Conservation (phyloP, 1,140 invertebrate species). For the Araneus ventricosus region DNA sequence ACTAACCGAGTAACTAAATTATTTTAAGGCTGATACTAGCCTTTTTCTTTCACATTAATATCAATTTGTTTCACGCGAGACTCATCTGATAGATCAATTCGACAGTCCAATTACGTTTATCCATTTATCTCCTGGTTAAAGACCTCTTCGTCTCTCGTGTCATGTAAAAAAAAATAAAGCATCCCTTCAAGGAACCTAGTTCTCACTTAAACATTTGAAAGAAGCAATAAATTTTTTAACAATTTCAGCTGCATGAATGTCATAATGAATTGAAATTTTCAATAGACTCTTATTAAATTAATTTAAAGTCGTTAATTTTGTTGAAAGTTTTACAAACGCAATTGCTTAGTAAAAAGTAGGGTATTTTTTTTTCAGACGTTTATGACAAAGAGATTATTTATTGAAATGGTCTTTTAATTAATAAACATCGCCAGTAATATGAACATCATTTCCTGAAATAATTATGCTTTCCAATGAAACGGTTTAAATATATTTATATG, state of each 20-base stretch:
- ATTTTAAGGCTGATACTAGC: conserved; percentile 35
- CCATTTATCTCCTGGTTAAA: conserved; percentile 29
- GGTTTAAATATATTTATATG: background rate
- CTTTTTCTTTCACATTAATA: conserved; percentile 47
- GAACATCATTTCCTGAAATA: background rate
- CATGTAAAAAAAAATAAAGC: background rate
- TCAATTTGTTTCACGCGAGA: conserved; percentile 24
- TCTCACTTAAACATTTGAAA: background rate
- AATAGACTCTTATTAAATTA: background rate
- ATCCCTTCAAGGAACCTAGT: background rate
- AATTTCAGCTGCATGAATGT: background rate
- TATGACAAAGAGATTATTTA: too few species aligned
- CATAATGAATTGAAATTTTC: background rate
- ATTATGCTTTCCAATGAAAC: background rate
- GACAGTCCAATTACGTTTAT: conserved; percentile 39
- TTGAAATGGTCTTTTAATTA: background rate
- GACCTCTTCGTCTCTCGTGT: background rate
- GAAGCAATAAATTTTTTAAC: background rate
- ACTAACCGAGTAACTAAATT: background rate
- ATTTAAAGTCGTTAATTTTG: background rate
- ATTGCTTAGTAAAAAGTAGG: too few species aligned
- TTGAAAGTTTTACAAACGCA: background rate
- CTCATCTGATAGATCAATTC: conserved; percentile 48
- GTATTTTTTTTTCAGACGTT: too few species aligned
- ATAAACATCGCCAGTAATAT: background rate